A percentile compares a stretch with the other conserved stretches of the same genome.
Evolutionary conservation across 2,888 invertebrate genomes (phyloP).

Genomic region (Nomada flava): DNA sequence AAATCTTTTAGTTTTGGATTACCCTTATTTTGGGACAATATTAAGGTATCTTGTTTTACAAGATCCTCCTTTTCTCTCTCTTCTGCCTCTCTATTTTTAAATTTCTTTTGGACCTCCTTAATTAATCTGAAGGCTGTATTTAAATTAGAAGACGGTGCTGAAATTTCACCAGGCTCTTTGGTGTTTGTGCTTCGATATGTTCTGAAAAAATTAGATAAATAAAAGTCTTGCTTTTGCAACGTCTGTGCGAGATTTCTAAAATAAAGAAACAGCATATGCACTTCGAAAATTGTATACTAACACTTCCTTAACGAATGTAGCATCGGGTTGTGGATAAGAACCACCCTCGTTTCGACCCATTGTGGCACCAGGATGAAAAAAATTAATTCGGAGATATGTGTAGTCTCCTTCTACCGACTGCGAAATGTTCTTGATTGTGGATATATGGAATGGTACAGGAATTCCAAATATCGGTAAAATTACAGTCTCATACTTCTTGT

Average conservation of each 20-base stretch:
- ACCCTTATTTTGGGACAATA: slow-evolving; percentile 97
- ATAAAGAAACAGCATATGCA: neutral
- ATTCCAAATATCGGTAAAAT: slow-evolving; percentile 98
- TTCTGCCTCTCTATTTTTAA: slow-evolving; percentile 98
- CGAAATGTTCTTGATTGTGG: slow-evolving; percentile 99
- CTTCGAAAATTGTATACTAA: slow-evolving; percentile 85
- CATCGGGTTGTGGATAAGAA: slow-evolving; percentile 96
- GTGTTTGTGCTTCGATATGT: slow-evolving; percentile 99
- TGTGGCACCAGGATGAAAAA: slow-evolving; percentile 98
- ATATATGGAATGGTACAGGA: slow-evolving; percentile 99
- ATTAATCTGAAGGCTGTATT: slow-evolving; percentile 98
- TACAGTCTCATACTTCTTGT: slow-evolving; percentile 99
- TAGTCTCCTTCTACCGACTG: slow-evolving; percentile 99
- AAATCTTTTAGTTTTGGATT: slow-evolving; percentile 99
- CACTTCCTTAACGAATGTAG: slow-evolving; percentile 99
- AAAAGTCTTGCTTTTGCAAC: neutral
- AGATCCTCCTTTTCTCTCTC: slow-evolving; percentile 99
- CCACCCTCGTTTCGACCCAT: slow-evolving; percentile 97
- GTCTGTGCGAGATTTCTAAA: too few species aligned
- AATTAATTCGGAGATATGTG: slow-evolving; percentile 98
- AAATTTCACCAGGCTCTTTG: slow-evolving; percentile 98
- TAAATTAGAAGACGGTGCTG: slow-evolving; percentile 97
- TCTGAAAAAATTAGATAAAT: slow-evolving; percentile 82
- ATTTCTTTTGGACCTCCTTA: slow-evolving; percentile 99
- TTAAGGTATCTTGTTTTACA: slow-evolving; percentile 98